Percentiles rank a stretch among this genome's conserved stretches.
phyloP scores from a whole-genome alignment of 2,113 vertebrate species.

The Turdus rufiventris region DNA sequence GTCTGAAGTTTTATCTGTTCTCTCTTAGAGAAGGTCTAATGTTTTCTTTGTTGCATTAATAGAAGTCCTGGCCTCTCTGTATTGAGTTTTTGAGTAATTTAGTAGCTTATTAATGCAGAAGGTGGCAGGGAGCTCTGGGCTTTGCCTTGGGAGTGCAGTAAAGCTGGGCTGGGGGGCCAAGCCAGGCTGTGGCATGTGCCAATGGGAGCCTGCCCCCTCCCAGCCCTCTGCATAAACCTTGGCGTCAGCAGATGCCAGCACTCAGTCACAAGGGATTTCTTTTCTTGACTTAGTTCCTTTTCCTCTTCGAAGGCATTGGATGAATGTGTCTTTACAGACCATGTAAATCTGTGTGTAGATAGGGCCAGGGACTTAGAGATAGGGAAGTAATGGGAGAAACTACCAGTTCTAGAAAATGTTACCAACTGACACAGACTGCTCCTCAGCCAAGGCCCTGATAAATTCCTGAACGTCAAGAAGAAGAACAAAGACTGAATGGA shows the following conservation, averaged over 20 bases:
- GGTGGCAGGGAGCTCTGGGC: neutral
- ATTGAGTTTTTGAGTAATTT: neutral
- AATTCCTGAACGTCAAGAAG: neutral
- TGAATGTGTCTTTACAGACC: neutral
- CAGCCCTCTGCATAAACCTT: neutral
- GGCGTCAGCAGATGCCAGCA: neutral
- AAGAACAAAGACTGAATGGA: neutral
- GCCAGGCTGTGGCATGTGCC: neutral
- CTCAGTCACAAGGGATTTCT: neutral
- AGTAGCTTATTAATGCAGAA: neutral
- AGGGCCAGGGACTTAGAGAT: neutral
- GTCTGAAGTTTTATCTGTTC: neutral
- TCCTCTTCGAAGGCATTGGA: neutral
- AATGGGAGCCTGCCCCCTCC: neutral
- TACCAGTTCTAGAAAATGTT: neutral
- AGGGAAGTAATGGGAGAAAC: neutral
- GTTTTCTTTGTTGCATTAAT: neutral
- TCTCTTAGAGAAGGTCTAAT: neutral
- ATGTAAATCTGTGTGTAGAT: neutral
- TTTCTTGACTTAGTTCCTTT: neutral
- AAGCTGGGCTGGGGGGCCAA: neutral
- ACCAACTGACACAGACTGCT: neutral
- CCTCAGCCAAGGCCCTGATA: neutral
- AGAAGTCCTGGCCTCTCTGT: accelerated
- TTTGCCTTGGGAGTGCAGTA: neutral